A percentile compares a stretch with the other conserved stretches of the same genome.
Conservation (phyloP, 2,113 vertebrate genomes). For the Trichechus manatus region DNA sequence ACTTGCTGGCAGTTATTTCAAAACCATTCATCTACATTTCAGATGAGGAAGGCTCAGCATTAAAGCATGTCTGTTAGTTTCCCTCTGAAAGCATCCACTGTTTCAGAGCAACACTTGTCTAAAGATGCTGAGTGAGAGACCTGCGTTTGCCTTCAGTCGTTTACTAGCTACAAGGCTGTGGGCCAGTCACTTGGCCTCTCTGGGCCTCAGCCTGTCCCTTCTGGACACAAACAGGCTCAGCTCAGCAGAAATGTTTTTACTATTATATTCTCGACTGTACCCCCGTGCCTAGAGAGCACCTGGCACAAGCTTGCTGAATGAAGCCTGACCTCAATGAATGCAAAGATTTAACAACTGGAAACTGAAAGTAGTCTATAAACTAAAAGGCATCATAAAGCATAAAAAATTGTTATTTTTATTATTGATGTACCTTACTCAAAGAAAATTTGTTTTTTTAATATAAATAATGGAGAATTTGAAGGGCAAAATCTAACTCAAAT, state of each 20-base stretch:
- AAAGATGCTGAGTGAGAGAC: background rate
- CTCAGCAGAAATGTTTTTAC: background rate
- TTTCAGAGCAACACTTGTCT: background rate
- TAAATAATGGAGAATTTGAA: background rate
- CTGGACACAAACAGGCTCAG: background rate
- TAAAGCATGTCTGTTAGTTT: background rate
- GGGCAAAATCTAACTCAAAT: background rate
- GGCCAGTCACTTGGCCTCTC: background rate
- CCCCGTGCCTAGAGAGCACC: background rate
- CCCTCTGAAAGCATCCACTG: background rate
- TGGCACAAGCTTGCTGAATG: background rate
- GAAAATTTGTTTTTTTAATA: background rate
- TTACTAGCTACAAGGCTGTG: background rate
- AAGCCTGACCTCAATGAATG: background rate
- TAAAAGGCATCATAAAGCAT: background rate
- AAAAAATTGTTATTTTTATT: slow-evolving; percentile 42
- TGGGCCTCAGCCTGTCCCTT: background rate
- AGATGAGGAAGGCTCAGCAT: background rate
- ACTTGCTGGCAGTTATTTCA: background rate
- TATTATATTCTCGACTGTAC: background rate
- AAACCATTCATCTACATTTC: background rate
- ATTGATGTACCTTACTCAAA: background rate
- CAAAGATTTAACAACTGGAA: background rate
- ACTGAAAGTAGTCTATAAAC: background rate
- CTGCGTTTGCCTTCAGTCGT: background rate